Evolutionary conservation across 2,888 invertebrate species (phyloP).

Genomic region (Matsumyia berberina): DNA sequence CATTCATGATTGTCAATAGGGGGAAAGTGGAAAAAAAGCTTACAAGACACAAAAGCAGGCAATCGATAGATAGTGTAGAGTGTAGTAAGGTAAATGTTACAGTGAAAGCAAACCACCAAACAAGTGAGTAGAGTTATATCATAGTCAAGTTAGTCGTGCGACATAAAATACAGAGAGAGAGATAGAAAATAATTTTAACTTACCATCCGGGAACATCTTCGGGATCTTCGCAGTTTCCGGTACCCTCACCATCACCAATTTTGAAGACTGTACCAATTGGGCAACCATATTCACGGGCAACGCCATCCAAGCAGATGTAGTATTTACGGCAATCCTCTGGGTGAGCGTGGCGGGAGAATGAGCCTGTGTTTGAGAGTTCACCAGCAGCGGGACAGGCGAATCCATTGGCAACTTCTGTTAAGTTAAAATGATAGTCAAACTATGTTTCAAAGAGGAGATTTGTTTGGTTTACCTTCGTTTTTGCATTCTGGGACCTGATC

Average conservation of each 20-base stretch:
- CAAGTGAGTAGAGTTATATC: conserved; percentile 15
- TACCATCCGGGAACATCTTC: conserved; percentile 98
- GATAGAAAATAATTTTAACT: conserved; percentile 84
- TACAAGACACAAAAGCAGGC: conserved; percentile 26
- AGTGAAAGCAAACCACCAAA: conserved; percentile 48
- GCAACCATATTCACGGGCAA: conserved; percentile 96
- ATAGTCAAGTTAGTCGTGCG: conserved; percentile 40
- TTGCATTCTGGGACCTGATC: conserved; percentile 97
- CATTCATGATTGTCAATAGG: conserved; percentile 26
- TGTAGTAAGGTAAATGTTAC: conserved; percentile 82
- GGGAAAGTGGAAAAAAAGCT: conserved; percentile 42
- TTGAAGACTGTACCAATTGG: conserved; percentile 98
- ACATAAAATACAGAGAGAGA: conserved; percentile 59
- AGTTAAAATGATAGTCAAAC: not conserved
- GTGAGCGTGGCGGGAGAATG: conserved; percentile 97
- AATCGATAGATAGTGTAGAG: conserved; percentile 81
- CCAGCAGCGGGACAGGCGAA: conserved; percentile 93
- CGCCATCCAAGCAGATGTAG: conserved; percentile 96
- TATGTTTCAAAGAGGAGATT: not conserved
- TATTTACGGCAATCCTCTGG: conserved; percentile 97
- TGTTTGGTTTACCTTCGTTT: conserved; percentile 89
- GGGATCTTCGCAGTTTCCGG: conserved; percentile 97
- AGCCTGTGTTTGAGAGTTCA: conserved; percentile 92
- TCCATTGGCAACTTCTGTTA: conserved; percentile 94
- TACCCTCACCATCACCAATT: conserved; percentile 95